Percentiles rank a stretch among this genome's conserved stretches.
phyloP scores from a whole-genome alignment of 2,797 vertebrate genomes.

The Hippoglossus hippoglossus region DNA sequence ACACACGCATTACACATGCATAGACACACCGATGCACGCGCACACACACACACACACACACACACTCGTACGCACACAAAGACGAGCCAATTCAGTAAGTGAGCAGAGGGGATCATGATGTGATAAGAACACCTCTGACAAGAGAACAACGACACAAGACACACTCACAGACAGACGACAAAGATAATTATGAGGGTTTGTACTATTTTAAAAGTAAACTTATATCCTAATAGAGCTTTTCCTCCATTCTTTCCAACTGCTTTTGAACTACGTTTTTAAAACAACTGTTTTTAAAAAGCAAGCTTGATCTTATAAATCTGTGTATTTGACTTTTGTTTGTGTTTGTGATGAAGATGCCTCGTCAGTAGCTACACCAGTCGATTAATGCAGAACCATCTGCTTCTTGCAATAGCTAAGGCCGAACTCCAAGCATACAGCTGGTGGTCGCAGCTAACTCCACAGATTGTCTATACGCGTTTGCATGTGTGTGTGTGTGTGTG shows the following conservation, averaged over 20 bases:
- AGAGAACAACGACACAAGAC: slow-evolving; percentile 12
- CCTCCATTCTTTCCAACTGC: neutral
- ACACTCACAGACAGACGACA: neutral
- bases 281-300: neutral
- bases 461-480: slow-evolving; percentile 50
- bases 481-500: slow-evolving; percentile 27
- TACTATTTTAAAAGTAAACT: neutral
- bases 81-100: slow-evolving; percentile 49
- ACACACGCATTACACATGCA: slow-evolving; percentile 36
- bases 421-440: slow-evolving; percentile 49
- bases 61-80: slow-evolving; percentile 8
- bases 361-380: neutral
- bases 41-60: slow-evolving; percentile 13
- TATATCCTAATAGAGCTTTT: neutral
- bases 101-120: slow-evolving; percentile 40
- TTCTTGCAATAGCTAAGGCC: slow-evolving; percentile 24
- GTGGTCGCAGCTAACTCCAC: slow-evolving; percentile 55
- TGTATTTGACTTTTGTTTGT: slow-evolving; percentile 8
- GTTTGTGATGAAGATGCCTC: slow-evolving; percentile 6
- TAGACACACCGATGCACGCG: slow-evolving; percentile 3
- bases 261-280: neutral
- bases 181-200: neutral
- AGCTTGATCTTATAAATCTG: neutral
- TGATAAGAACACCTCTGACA: slow-evolving; percentile 61
- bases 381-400: slow-evolving; percentile 58